Base-by-base conservation (phyloP, 2,888 invertebrate genomes). In the Ochlodes sylvanus region DNA sequence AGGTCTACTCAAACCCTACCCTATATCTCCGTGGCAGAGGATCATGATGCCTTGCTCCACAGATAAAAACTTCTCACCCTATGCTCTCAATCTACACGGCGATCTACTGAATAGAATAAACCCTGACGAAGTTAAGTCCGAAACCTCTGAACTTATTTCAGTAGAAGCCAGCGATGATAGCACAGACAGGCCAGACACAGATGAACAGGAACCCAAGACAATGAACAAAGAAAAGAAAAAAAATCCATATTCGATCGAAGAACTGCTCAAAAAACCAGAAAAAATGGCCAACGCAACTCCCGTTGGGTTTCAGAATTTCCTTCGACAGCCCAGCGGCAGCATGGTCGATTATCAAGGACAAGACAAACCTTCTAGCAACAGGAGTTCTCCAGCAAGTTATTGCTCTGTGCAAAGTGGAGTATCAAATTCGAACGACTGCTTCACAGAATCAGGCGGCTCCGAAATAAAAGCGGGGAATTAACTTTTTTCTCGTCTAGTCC, bases 211-310 rank as follows among this genome's bases (percentile, higher is more conserved):
- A 38, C 81, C 80, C 57, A 89, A 88, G 73, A 81, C 83, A 0
- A 78, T 76, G 19, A 73, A 83, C 38, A 94, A 94, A 73, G 89
- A 90, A 57, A 93, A 94, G 76, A 96, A 97, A 84, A 95, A 96
- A 71, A 97, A 97, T 82, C 97, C 97, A 0, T 98, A 98, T 81
- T 97, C 97, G 1, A 98, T 98, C 80, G 98, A 97, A 76, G 98
- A 98, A 79, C 85, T 98, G 9, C 82, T 98, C 34, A 98, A 97
- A 81, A 97, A 97, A 76, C 97, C 97, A 0, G 96, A 95, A 72
- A 96, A 95, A 79, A 94, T 94, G 76, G 86, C 88, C 0, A 85
- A 80, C 65, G 77, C 86, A 0, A 81, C 81, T 68, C 89, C 93
- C 9, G 79, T 89, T 27, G 87, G 81, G 2, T 89, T 92, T 57